phyloP scores from a whole-genome alignment of 2,888 invertebrate species.

The Trissolcus japonicus region DNA sequence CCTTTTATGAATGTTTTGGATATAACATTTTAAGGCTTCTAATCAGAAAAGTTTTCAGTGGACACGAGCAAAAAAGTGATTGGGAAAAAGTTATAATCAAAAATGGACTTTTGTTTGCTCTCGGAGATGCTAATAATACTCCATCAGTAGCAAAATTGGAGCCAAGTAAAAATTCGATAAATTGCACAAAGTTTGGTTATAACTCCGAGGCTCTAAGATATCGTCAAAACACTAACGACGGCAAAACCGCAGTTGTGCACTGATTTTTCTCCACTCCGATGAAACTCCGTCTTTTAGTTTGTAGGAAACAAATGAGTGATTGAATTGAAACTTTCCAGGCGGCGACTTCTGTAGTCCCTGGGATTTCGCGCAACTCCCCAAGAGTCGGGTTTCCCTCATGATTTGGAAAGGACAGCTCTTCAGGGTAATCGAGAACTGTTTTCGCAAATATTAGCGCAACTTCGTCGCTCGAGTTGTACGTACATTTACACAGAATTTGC shows the following conservation, averaged over 20 bases:
- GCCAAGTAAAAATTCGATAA: slow-evolving; percentile 43
- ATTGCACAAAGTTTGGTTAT: slow-evolving; percentile 42
- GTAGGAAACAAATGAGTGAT: slow-evolving; percentile 60
- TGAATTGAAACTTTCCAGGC: slow-evolving; percentile 58
- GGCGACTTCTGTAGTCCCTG: slow-evolving; percentile 46
- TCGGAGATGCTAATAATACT: slow-evolving; percentile 37
- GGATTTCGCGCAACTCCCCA: slow-evolving; percentile 52
- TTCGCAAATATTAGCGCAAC: slow-evolving; percentile 56
- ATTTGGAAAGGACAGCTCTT: slow-evolving; percentile 57
- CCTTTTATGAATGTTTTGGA: not conserved
- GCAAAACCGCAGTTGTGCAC: slow-evolving; percentile 46
- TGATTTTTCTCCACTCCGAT: slow-evolving; percentile 54
- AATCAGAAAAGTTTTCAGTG: not conserved
- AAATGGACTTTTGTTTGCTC: slow-evolving; percentile 40
- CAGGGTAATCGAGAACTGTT: slow-evolving; percentile 57
- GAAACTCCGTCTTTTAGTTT: slow-evolving; percentile 53
- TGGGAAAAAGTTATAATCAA: slow-evolving; percentile 32
- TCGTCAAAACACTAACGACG: slow-evolving; percentile 44
- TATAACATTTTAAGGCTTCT: not conserved
- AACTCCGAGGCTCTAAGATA: slow-evolving; percentile 47
- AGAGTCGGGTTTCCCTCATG: slow-evolving; percentile 46
- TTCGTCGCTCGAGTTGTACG: slow-evolving; percentile 53
- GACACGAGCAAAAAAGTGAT: not conserved
- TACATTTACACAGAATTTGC: slow-evolving; percentile 52
- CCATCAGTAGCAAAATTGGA: slow-evolving; percentile 25